Evolutionary conservation across 2,113 vertebrate species (phyloP).

Genomic region (Corythornis madagascariensis): DNA sequence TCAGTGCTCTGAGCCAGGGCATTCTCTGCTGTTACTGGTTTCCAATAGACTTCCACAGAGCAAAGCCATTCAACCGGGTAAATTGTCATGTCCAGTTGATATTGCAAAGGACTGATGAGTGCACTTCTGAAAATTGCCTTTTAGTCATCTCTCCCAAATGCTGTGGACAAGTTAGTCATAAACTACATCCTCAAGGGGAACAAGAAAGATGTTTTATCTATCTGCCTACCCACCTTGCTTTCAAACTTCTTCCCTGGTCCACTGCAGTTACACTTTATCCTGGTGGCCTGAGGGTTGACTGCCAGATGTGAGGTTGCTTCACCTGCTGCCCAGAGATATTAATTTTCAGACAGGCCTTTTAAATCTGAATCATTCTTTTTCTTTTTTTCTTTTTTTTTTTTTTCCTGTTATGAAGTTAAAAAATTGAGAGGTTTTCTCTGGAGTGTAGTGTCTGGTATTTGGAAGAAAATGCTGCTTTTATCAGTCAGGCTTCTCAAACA

Average conservation of each 20-base stretch:
- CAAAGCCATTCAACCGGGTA: not conserved
- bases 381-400: not conserved
- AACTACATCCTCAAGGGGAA: not conserved
- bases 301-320: not conserved
- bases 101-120: not conserved
- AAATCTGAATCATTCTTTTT: not conserved
- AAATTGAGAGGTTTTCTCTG: not conserved
- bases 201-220: not conserved
- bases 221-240: not conserved
- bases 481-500: not conserved
- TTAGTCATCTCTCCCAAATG: not conserved
- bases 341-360: not conserved
- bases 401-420: not conserved
- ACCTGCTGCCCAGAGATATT: not conserved
- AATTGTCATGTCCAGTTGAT: rapidly evolving
- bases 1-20: not conserved
- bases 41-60: not conserved
- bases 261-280: not conserved
- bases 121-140: not conserved
- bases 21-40: not conserved
- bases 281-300: not conserved
- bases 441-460: not conserved
- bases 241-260: not conserved
- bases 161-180: not conserved
- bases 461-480: not conserved